Conservation (phyloP, 1,140 invertebrate species). For the Hormaphis cornu region DNA sequence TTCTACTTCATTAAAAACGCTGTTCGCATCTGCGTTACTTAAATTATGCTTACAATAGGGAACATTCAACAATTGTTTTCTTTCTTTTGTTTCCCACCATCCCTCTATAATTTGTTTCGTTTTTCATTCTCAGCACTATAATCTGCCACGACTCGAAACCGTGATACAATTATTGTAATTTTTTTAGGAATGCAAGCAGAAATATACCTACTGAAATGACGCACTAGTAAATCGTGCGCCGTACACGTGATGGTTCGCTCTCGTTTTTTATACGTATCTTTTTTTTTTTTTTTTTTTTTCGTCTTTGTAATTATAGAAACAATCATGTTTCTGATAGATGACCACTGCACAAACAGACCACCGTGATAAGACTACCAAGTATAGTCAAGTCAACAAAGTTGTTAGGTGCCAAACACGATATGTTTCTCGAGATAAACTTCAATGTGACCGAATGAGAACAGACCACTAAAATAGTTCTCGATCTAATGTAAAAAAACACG, state of each 20-base stretch:
- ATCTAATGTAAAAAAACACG: no score
- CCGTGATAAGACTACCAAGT: no score
- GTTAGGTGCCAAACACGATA: no score
- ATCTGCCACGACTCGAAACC: background rate
- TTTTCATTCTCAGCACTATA: background rate
- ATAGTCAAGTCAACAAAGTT: no score
- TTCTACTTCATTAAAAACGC: background rate
- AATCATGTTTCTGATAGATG: no score
- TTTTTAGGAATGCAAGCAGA: background rate
- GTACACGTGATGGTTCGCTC: background rate
- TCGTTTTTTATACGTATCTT: background rate
- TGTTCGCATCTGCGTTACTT: background rate
- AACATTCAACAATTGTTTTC: background rate
- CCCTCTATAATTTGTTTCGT: background rate
- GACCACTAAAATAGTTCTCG: no score
- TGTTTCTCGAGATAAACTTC: no score
- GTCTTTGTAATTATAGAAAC: background rate
- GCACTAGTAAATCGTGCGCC: background rate
- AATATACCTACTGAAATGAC: slow-evolving; percentile 7
- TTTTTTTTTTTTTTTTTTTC: background rate
- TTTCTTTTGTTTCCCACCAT: background rate
- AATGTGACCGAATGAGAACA: no score
- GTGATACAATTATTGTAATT: background rate
- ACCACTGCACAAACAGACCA: no score
- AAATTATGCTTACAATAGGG: background rate